Conservation (phyloP, 2,113 vertebrate species). For the Pseudorectes ferrugineus region DNA sequence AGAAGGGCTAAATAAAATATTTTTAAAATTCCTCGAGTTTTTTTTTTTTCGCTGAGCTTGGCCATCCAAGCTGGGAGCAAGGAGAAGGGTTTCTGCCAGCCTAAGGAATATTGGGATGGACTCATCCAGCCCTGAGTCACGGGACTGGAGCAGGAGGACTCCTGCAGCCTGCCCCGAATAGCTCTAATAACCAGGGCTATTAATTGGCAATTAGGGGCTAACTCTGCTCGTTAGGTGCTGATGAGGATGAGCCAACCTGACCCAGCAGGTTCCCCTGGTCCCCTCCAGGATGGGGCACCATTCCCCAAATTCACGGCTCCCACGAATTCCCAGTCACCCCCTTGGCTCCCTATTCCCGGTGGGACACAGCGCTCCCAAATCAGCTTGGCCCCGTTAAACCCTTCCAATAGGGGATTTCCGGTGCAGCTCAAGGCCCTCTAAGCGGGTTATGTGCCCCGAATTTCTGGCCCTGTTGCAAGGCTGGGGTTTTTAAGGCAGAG, state of each 20-base stretch:
- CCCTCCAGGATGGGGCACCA: background rate
- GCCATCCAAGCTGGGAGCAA: background rate
- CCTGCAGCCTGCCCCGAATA: background rate
- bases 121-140: background rate
- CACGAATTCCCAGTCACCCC: background rate
- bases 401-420: conserved; percentile 41
- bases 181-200: background rate
- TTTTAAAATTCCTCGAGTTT: background rate
- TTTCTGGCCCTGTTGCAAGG: background rate
- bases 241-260: background rate
- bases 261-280: conserved; percentile 1
- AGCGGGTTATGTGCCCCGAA: background rate
- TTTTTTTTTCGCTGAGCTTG: background rate
- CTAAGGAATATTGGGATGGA: background rate
- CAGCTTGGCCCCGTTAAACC: background rate
- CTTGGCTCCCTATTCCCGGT: background rate
- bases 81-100: background rate
- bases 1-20: background rate
- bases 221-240: background rate
- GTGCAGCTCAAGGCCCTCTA: conserved; percentile 8
- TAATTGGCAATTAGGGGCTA: background rate
- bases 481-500: background rate
- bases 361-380: background rate
- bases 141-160: background rate
- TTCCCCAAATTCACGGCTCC: background rate